Evolutionary conservation across 2,113 vertebrate genomes (phyloP).

Genomic region (Meles meles): DNA sequence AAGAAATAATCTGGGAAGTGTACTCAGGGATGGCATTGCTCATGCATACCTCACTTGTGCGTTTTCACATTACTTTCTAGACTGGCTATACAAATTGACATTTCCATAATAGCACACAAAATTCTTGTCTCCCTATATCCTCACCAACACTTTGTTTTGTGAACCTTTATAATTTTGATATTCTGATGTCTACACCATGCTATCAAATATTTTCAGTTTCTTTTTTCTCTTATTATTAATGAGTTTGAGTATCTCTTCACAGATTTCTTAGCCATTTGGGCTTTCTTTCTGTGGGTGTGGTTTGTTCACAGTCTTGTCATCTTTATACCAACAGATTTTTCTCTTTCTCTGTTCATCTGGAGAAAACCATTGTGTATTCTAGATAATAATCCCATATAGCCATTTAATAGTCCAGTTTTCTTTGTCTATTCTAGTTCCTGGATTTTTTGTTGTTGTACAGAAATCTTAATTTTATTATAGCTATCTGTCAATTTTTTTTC

Average conservation of each 20-base stretch:
- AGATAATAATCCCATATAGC: not conserved
- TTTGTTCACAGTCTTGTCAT: not conserved
- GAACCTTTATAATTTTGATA: not conserved
- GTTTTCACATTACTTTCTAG: not conserved
- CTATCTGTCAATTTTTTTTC: not conserved
- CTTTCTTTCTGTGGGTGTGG: accelerated
- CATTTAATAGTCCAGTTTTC: not conserved
- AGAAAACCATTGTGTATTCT: not conserved
- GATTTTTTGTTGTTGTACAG: not conserved
- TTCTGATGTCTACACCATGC: not conserved
- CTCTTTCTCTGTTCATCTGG: not conserved
- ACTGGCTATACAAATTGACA: not conserved
- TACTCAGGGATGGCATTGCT: not conserved
- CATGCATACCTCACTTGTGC: not conserved
- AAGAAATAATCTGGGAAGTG: not conserved
- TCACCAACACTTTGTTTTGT: not conserved
- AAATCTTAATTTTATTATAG: not conserved
- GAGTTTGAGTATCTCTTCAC: not conserved
- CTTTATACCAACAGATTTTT: not conserved
- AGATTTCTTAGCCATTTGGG: not conserved
- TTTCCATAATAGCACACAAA: not conserved
- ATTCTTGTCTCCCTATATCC: not conserved
- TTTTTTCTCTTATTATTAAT: not conserved
- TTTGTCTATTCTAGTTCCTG: not conserved
- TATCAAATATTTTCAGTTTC: not conserved